Percentiles rank a stretch among this genome's conserved stretches.
phyloP scores from a whole-genome alignment of 2,888 invertebrate genomes.

The Tigriopus californicus region DNA sequence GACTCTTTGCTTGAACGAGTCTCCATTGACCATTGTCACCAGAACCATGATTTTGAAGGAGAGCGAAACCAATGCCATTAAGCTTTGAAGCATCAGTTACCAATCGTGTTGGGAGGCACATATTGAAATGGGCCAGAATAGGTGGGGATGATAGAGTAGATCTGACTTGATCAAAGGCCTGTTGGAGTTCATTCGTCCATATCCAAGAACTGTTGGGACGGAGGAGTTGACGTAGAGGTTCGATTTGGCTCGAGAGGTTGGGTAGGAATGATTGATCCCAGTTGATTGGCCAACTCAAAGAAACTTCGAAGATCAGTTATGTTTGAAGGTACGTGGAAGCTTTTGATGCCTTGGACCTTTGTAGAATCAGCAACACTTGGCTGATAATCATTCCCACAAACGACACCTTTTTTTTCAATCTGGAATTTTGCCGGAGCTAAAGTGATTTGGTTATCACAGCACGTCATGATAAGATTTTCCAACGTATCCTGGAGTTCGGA shows the following conservation, averaged over 20 bases:
- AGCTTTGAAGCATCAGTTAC: no score
- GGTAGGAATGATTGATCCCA: constrained; percentile 5
- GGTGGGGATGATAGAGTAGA: background rate
- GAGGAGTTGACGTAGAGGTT: constrained; percentile 1
- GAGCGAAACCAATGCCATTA: no score
- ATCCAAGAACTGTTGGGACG: background rate
- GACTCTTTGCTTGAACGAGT: no score
- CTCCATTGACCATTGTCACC: no score
- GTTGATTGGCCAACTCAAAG: constrained; percentile 11
- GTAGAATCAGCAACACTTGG: no score
- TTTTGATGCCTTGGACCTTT: background rate
- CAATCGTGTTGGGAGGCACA: background rate
- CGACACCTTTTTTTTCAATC: background rate
- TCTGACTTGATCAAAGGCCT: background rate
- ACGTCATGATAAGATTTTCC: background rate
- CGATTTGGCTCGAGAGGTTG: background rate
- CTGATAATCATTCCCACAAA: background rate
- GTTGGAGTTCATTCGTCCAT: background rate
- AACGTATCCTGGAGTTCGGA: background rate
- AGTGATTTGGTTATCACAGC: background rate
- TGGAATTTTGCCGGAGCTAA: background rate
- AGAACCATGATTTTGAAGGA: no score
- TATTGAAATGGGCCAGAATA: background rate
- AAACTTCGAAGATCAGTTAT: constrained; percentile 15
- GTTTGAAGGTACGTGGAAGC: constrained; percentile 7